Evolutionary conservation across 2,113 vertebrate species (phyloP).

Genomic region (Eublepharis macularius): DNA sequence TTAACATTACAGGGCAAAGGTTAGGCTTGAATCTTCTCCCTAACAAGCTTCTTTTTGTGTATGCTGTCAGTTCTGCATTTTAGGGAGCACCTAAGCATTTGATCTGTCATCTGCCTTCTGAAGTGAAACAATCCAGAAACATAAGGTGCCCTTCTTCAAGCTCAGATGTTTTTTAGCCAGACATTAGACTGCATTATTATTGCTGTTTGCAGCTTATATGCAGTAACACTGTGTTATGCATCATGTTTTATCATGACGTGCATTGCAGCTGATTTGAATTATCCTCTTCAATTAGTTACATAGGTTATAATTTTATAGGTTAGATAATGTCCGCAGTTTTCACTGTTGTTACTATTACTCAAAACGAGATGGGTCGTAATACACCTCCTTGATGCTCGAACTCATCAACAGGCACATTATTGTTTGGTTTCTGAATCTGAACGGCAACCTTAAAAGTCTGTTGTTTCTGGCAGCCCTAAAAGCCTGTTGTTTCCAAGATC

Average conservation of each 20-base stretch:
- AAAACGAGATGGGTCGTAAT: not conserved
- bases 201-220: not conserved
- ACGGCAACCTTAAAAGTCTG: not conserved
- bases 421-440: not conserved
- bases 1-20: not conserved
- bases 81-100: not conserved
- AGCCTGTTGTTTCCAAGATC: not conserved
- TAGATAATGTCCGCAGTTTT: not conserved
- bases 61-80: not conserved
- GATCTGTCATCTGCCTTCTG: not conserved
- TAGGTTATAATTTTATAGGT: not conserved
- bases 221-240: not conserved
- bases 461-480: not conserved
- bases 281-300: not conserved
- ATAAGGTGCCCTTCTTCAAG: not conserved
- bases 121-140: not conserved
- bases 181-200: not conserved
- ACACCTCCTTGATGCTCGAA: not conserved
- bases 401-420: not conserved
- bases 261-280: not conserved
- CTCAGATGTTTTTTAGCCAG: not conserved
- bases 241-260: no score
- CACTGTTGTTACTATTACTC: not conserved
- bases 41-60: not conserved
- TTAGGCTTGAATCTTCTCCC: not conserved